Evolutionary conservation across 2,113 vertebrate genomes (phyloP), one percentile per base, ranked within the genome.

Genomic region (Malurus melanocephalus): DNA sequence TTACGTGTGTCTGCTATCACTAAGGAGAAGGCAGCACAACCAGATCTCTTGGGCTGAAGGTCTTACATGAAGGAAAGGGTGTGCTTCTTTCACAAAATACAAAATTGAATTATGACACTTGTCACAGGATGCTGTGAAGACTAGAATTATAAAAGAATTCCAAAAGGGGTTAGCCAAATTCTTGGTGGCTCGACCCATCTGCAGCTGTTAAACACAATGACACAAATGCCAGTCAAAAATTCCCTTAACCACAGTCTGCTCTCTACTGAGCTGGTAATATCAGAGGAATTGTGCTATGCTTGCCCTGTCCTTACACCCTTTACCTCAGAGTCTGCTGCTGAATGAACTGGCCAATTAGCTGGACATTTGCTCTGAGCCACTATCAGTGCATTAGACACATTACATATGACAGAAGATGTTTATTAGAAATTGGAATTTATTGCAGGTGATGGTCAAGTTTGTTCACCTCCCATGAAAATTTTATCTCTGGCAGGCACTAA

Each of bases 121-220:
- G 56, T 71, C 80, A 92, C 43, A 78, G 74, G 74, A 81, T 86
- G 57, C 87, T 79, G 77, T 38, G 80, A 83, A 75, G 77, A 61
- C 57, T 66, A 81, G 90, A 90, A 65, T 78, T 81, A 49, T 49
- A 53, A 56, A 92, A 81, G 49, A 81, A 88, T 90, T 90, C 66
- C 71, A 65, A 24, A 65, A 79, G 23, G 49, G 7, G 38, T 38
- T 71, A 84, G 80, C 38, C 53, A 81, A 38, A 90, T 95, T 93
- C 80, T 87, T 85, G 43, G 62, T 90, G 71, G 46, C 51, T 93
- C 3, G 2, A 88, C 55, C 87, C 84, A 85, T 94, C 84, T 85
- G 92, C 92, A 90, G 92, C 90, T 95, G 95, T 61, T 90, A 72
- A 90, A 88, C 74, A 88, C 88, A 90, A 90, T 90, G 89, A 85